phyloP scores from a whole-genome alignment of 2,797 vertebrate species.

The Macropus fuliginosus region DNA sequence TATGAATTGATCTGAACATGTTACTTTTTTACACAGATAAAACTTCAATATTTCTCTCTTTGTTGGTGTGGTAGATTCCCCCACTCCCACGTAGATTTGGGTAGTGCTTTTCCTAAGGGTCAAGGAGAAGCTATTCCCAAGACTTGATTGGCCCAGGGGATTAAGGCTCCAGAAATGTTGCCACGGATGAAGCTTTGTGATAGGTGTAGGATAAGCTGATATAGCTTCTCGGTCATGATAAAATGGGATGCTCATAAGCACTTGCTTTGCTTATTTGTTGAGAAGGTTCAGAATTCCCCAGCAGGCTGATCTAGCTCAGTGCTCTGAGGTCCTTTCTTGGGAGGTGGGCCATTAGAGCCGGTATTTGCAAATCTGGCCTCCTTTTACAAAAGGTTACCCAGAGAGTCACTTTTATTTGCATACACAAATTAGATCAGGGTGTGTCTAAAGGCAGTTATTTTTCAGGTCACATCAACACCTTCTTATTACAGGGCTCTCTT shows the following conservation, averaged over 20 bases:
- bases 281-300: background rate
- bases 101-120: background rate
- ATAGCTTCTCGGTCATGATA: background rate
- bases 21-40: background rate
- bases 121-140: background rate
- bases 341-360: constrained; percentile 30
- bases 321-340: background rate
- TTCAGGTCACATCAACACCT: constrained; percentile 15
- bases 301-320: constrained; percentile 33
- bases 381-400: constrained; percentile 62
- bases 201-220: too few species aligned
- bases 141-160: background rate
- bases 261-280: background rate
- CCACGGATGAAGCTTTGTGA: background rate
- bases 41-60: background rate
- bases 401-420: constrained; percentile 53
- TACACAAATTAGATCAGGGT: constrained; percentile 43
- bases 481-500: constrained; percentile 15
- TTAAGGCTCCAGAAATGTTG: background rate
- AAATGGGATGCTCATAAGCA: background rate
- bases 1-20: background rate
- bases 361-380: constrained; percentile 51
- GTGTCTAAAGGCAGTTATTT: constrained; percentile 39
- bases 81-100: background rate
- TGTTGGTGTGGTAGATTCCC: background rate